Evolutionary conservation across 1,140 invertebrate species (phyloP).

Genomic region (Propsilocerus akamusi): DNA sequence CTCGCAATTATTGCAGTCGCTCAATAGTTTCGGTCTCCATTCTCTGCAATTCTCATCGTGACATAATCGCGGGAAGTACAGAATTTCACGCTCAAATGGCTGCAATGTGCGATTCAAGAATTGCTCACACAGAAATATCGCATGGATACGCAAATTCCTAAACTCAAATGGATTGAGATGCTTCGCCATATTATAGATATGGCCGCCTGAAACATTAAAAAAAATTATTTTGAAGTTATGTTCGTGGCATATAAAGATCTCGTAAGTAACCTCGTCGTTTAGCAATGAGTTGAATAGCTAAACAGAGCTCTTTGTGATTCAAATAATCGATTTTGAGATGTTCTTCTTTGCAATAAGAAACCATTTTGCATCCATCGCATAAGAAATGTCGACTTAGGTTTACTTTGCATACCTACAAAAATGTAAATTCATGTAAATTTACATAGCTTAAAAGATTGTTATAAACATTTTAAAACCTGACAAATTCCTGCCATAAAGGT

Average conservation of each 20-base stretch:
- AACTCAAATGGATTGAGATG: slow-evolving; percentile 34
- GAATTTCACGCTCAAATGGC: slow-evolving; percentile 43
- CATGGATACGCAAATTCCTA: slow-evolving; percentile 34
- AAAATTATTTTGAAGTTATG: not conserved
- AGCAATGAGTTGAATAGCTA: slow-evolving; percentile 16
- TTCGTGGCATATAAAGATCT: not conserved
- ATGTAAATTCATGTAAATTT: slow-evolving; percentile 6
- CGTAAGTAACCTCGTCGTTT: slow-evolving; percentile 13
- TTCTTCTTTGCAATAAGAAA: slow-evolving; percentile 29
- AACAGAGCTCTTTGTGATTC: slow-evolving; percentile 28
- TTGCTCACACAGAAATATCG: slow-evolving; percentile 35
- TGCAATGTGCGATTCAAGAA: slow-evolving; percentile 32
- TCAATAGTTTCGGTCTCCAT: slow-evolving; percentile 25
- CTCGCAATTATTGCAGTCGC: slow-evolving; percentile 32
- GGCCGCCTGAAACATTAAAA: slow-evolving; percentile 13
- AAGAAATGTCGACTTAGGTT: slow-evolving; percentile 7
- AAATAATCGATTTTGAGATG: slow-evolving; percentile 26
- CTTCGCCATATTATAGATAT: slow-evolving; percentile 30
- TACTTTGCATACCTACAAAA: slow-evolving; percentile 17
- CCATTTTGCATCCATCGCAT: slow-evolving; percentile 29
- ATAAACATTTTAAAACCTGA: slow-evolving; percentile 14
- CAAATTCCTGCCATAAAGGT: slow-evolving; percentile 20
- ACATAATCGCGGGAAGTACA: slow-evolving; percentile 45
- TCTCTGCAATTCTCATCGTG: slow-evolving; percentile 27
- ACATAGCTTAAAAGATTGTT: not conserved